These are phyloP conservation scores for Babylonia areolata DNA, from an alignment of 1,140 invertebrate genomes.

Conservation along the genomic window DNA sequence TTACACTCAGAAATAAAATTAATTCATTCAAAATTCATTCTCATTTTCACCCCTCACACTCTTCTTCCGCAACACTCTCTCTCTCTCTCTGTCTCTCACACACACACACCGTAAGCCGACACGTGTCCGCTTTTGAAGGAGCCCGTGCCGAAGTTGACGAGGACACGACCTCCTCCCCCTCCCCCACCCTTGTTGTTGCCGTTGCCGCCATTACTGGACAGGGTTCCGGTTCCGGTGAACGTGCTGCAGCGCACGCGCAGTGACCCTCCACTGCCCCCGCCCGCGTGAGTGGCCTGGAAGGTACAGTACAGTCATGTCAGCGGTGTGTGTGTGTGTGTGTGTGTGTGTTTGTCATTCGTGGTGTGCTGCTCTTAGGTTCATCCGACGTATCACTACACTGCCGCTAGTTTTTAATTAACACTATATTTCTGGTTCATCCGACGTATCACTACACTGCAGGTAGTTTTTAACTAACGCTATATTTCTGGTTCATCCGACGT, in stretches of 20 bases:
- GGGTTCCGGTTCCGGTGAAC: conserved; percentile 47
- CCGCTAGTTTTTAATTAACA: background rate
- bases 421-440: background rate
- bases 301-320: background rate
- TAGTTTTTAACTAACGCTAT: background rate
- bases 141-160: conserved; percentile 52
- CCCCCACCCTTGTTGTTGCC: conserved; percentile 54
- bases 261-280: conserved; percentile 64
- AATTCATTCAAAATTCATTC: no score
- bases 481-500: no score
- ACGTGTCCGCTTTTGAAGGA: conserved; percentile 56
- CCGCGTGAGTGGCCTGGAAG: conserved; percentile 48
- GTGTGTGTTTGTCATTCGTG: no score
- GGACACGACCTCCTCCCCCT: conserved; percentile 58
- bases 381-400: no score
- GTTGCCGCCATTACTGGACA: conserved; percentile 58
- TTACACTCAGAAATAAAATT: no score
- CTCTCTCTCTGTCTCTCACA: no score
- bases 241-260: conserved; percentile 52
- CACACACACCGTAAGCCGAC: conserved; percentile 52
- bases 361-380: background rate
- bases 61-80: no score
- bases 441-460: background rate
- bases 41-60: no score
- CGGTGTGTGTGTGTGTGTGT: no score